phyloP scores from a whole-genome alignment of 1,140 invertebrate genomes.

The Lethocerus indicus region DNA sequence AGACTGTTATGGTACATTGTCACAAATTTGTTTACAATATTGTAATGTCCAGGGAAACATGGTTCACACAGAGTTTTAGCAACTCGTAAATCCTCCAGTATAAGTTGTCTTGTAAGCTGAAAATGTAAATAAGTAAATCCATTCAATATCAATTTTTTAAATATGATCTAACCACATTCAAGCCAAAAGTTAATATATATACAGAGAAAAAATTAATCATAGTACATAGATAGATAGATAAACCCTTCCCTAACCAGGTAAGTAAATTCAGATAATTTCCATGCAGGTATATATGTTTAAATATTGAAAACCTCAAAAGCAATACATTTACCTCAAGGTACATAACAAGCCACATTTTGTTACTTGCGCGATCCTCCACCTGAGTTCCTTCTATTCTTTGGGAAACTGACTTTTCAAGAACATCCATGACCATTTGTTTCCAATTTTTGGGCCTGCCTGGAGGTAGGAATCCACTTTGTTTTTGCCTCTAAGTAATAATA shows the following conservation, averaged over 20 bases:
- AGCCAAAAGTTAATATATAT: no score
- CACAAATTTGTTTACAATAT: slow-evolving; percentile 82
- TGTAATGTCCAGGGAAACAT: slow-evolving; percentile 90
- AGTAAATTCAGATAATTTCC: no score
- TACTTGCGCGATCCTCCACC: slow-evolving; percentile 73
- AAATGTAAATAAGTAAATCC: slow-evolving; percentile 31
- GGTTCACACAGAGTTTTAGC: slow-evolving; percentile 84
- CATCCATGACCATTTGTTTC: slow-evolving; percentile 70
- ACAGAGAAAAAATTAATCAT: no score
- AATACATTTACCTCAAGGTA: slow-evolving; percentile 32
- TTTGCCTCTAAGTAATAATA: no score
- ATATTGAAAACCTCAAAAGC: no score
- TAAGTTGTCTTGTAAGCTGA: slow-evolving; percentile 68
- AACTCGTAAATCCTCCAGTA: slow-evolving; percentile 81
- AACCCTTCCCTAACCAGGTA: no score
- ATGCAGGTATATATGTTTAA: no score
- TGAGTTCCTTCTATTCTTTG: slow-evolving; percentile 79
- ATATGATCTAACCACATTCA: no score
- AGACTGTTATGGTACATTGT: slow-evolving; percentile 86
- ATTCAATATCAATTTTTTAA: slow-evolving; percentile 4
- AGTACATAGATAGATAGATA: no score
- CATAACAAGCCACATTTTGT: slow-evolving; percentile 91
- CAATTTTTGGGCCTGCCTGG: slow-evolving; percentile 87
- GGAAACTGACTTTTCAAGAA: slow-evolving; percentile 67
- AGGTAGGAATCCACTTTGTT: slow-evolving; percentile 74